Base-by-base conservation (phyloP, 2,797 vertebrate genomes). In the Sus cebifrons region DNA sequence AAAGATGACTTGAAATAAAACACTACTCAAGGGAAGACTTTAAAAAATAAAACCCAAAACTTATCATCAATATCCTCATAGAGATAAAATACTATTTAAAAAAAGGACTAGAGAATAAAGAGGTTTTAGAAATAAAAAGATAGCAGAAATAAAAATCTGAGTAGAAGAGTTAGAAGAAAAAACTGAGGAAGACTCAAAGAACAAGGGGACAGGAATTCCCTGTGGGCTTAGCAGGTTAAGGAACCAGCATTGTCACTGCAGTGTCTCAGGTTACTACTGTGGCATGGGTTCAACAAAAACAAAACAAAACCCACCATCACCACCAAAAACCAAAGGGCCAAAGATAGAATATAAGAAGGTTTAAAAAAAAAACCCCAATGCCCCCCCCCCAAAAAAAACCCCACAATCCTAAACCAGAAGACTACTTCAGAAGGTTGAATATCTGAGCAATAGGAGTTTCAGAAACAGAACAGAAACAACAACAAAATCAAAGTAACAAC, bases 391-490 rank as follows among this genome's bases (percentile, higher is more conserved):
- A 2, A 77, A 56, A 7, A 56, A 56, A 14, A 56, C 14, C 18
- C 29, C 16, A 56, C 36, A 56, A 56, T 10, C 44, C 44, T 49
- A 56, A 56, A 56, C 54, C 14, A 87, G 56, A 97, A 13, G 32
- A 32, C 6, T 60, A 21, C 40, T 52, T 88, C 49, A 68, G n/a
- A 29, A 89, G 15, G 16, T 56, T 89, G 81, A 73, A 17, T 81
- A 85, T 65, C 65, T 90, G 82, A 74, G 68, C 49, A 94, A 40
- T 0, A 64, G 25, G 13, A 75, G 52, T 70, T 95, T 95, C 75
- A 92, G 82, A 87, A 93, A 88, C 21, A 78, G n/a, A 36, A 21
- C 8, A 7, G 17, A 58, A 12, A 3, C 5, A 6, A 23, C 6
- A 17, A 49, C 65, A 83, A 60, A 32, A 56, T 23, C 52, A 75